Conservation (phyloP, 2,888 invertebrate genomes). For the Scrobipalpa costella region DNA sequence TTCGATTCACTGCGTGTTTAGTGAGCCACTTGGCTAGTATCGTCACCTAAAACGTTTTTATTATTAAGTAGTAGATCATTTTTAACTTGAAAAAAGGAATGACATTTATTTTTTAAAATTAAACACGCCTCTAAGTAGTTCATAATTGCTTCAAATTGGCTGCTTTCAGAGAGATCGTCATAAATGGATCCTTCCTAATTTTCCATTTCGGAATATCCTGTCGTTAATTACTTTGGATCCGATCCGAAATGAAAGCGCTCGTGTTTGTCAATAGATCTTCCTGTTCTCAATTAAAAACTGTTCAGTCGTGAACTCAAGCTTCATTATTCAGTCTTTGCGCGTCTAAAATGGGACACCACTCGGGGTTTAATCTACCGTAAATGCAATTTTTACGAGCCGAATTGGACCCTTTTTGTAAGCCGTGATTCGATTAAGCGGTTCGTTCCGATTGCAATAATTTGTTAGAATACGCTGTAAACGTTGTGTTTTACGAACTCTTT, state of each 20-base stretch:
- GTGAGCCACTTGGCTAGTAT: too few species aligned
- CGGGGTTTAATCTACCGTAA: background rate
- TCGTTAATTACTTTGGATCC: slow-evolving; percentile 13
- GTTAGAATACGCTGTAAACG: background rate
- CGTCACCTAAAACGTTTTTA: too few species aligned
- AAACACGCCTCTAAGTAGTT: background rate
- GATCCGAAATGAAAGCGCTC: slow-evolving; percentile 13
- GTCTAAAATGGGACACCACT: background rate
- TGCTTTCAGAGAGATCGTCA: background rate
- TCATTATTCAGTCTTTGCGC: slow-evolving; percentile 11
- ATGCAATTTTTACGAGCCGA: slow-evolving; percentile 4
- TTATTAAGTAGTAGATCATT: too few species aligned
- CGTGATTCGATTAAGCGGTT: slow-evolving; percentile 2
- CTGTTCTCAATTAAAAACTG: slow-evolving; percentile 23
- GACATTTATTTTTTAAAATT: background rate
- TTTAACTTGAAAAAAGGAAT: too few species aligned
- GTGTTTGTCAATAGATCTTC: slow-evolving; percentile 23
- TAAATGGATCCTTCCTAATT: slow-evolving; percentile 1
- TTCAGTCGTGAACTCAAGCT: slow-evolving; percentile 10
- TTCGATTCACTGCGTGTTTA: too few species aligned
- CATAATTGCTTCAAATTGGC: background rate
- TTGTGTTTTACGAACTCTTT: too few species aligned
- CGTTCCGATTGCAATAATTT: too few species aligned
- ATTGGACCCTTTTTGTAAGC: background rate
- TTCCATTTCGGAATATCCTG: slow-evolving; percentile 13